Percentiles rank a stretch among this genome's conserved stretches.
phyloP scores from a whole-genome alignment of 2,113 vertebrate species.

The Larimichthys crocea region DNA sequence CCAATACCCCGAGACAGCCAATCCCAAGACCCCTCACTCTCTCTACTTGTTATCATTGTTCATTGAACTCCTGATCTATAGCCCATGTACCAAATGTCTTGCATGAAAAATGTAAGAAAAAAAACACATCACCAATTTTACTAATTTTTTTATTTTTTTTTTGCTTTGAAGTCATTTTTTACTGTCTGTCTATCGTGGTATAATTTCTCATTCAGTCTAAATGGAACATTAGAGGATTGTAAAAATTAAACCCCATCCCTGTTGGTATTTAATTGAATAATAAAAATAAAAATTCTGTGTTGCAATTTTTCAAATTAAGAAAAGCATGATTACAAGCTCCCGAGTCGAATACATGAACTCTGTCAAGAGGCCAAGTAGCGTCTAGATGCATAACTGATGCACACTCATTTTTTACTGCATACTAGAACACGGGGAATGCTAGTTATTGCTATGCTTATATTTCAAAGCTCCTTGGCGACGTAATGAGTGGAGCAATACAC shows the following conservation, averaged over 20 bases:
- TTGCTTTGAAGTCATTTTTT: constrained; percentile 6
- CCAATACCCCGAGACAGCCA: constrained; percentile 3
- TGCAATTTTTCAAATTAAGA: constrained; percentile 36
- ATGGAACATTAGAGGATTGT: constrained; percentile 27
- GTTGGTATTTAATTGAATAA: constrained; percentile 22
- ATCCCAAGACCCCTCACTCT: neutral
- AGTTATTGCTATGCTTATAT: constrained; percentile 42
- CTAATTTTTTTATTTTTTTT: constrained; percentile 14
- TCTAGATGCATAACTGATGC: neutral
- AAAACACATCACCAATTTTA: constrained; percentile 28
- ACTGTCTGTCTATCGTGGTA: constrained; percentile 5
- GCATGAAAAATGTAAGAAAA: neutral
- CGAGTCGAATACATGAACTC: neutral
- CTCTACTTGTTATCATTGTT: constrained; percentile 16
- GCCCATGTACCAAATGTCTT: constrained; percentile 5
- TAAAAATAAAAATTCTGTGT: constrained; percentile 10
- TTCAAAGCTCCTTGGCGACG: constrained; percentile 23
- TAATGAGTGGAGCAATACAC: constrained; percentile 2
- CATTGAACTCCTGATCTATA: constrained; percentile 35
- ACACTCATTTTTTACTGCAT: constrained; percentile 33
- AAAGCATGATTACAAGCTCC: constrained; percentile 14
- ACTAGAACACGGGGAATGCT: constrained; percentile 23
- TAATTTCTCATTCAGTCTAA: constrained; percentile 26
- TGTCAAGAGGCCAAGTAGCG: constrained; percentile 20
- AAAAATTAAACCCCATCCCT: constrained; percentile 3